phyloP scores from a whole-genome alignment of 2,797 vertebrate species.

The Propithecus deckenii region DNA sequence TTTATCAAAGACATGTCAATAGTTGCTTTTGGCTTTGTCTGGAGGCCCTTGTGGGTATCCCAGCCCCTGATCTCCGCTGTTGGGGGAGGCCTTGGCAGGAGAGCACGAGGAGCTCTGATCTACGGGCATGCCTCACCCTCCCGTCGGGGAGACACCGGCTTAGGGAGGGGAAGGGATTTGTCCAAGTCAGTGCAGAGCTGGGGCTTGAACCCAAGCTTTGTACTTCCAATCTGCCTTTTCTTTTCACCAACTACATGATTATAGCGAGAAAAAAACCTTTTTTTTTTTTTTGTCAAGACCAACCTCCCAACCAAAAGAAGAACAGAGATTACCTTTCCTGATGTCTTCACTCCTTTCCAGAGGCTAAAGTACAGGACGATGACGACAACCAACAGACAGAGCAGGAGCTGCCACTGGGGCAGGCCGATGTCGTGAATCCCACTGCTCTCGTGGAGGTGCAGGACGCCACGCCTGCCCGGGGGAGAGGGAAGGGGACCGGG shows the following conservation, averaged over 20 bases:
- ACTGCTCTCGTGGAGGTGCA: background rate
- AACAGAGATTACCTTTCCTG: constrained; percentile 92
- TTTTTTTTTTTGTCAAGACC: background rate
- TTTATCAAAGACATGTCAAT: background rate
- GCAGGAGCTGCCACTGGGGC: constrained; percentile 93
- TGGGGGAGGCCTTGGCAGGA: background rate
- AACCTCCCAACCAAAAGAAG: background rate
- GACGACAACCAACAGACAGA: constrained; percentile 94
- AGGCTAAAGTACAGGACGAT: constrained; percentile 97
- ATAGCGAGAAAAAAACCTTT: background rate
- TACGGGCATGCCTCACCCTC: background rate
- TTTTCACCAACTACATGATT: background rate
- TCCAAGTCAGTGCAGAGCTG: background rate
- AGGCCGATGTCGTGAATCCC: constrained; percentile 94
- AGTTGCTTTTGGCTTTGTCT: background rate
- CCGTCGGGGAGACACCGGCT: background rate
- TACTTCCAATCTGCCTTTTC: background rate
- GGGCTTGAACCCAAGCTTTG: too few relatives aligned
- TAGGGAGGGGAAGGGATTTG: background rate
- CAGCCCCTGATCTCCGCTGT: background rate
- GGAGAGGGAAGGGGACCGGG: too few relatives aligned
- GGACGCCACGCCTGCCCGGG: too few relatives aligned
- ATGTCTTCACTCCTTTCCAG: constrained; percentile 99
- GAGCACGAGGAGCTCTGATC: background rate
- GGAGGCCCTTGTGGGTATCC: background rate